Base-by-base conservation (phyloP, 64 coral and sea anemone species). In the Porites australiensis region DNA sequence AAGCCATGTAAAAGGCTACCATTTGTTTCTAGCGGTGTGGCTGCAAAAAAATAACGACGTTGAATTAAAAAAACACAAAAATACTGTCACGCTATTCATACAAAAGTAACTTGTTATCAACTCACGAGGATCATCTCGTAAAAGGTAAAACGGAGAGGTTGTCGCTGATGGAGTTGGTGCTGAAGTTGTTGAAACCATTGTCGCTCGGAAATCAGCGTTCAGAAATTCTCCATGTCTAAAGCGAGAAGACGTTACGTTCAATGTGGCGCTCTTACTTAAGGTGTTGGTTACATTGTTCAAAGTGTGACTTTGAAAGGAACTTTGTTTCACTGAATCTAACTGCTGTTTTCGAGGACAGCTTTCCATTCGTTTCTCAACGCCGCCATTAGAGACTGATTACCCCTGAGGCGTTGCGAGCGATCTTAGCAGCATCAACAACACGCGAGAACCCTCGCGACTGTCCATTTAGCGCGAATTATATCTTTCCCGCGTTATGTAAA, bases 1-100 rank as follows among this genome's bases (percentile, higher is more conserved):
- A 96, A 70, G 77, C 98, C 98, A 80, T 99, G 94, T 88, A 99
- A 79, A 27, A 99, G 83, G 78, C 96, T 99, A 76, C 91, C 91
- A 78, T 79, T 98, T 0, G 65, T 47, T 59, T 91, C 88, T 50
- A 18, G 75, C 19, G 94, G 91, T 10, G 94, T 88, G 13, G 68
- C 94, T 89, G 84, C 50, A 78, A 88, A 57, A 57, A 59, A 73
- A 82, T 14, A 83, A 72, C 73, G 19, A 77, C 3, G 22, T 27
- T 64, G 50, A 49, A 3, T 20, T 22, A 63, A 37, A 16, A 13
- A n/a, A 12, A 3, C 23, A 64, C 68, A 2, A 19, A 15, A 88
- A 8, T 19, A 57, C 9, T 2, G 16, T 83, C 4, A 70, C 4
- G 13, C 12, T 3, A 52, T 4, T 59, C 21, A 77, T n/a, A 77